Conservation (phyloP, 1,140 invertebrate species). For the Heliconius nattereri region DNA sequence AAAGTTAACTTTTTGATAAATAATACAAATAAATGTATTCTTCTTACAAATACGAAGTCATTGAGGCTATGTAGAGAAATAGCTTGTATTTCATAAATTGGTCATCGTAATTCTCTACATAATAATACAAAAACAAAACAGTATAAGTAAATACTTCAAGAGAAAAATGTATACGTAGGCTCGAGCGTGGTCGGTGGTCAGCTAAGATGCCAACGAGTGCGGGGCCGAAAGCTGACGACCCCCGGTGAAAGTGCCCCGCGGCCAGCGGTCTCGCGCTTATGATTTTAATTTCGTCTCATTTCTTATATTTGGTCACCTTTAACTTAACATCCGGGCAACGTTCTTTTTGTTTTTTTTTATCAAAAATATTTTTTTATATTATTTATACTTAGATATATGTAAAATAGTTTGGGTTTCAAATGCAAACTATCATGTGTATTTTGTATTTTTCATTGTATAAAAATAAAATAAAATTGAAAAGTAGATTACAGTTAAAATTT, state of each 20-base stretch:
- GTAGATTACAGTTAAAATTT: too few relatives aligned
- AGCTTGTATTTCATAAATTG: not conserved
- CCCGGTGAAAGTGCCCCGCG: slow-evolving; percentile 73
- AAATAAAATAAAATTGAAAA: too few relatives aligned
- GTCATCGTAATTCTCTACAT: not conserved
- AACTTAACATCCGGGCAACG: not conserved
- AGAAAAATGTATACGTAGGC: slow-evolving; percentile 30
- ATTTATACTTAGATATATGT: too few relatives aligned
- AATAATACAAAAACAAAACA: not conserved
- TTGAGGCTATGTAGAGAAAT: not conserved
- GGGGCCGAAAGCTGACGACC: slow-evolving; percentile 65
- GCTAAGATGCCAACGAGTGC: slow-evolving; percentile 52
- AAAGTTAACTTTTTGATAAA: not conserved
- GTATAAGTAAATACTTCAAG: not conserved
- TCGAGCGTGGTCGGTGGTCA: slow-evolving; percentile 48
- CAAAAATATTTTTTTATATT: too few relatives aligned
- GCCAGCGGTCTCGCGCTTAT: slow-evolving; percentile 55
- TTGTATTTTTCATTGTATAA: too few relatives aligned
- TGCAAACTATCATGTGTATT: too few relatives aligned
- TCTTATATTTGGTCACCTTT: slow-evolving; percentile 16
- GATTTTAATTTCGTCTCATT: slow-evolving; percentile 52
- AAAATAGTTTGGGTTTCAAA: too few relatives aligned
- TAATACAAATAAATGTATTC: not conserved
- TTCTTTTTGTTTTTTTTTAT: too few relatives aligned
- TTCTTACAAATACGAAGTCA: not conserved